phyloP scores from a whole-genome alignment of 2,888 invertebrate genomes.

The Dugesia japonica region DNA sequence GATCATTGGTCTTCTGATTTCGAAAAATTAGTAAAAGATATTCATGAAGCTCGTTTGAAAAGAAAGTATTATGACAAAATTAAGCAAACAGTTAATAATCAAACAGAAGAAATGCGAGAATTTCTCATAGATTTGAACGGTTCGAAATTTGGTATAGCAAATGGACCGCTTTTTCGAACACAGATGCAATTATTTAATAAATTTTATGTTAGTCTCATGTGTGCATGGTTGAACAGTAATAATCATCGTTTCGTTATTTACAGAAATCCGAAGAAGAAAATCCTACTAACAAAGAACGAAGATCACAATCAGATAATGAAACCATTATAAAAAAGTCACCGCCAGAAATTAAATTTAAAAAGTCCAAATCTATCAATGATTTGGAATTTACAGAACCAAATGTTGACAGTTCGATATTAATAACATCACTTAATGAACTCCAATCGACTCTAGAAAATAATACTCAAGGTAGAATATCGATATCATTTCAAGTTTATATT shows the following conservation, averaged over 20 bases:
- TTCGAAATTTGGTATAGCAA: not conserved
- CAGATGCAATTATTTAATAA: not conserved
- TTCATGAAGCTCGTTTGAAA: not conserved
- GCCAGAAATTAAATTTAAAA: not conserved
- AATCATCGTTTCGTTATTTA: too few species aligned
- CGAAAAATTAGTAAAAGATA: not conserved
- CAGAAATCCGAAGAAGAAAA: not conserved
- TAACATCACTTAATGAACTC: not conserved
- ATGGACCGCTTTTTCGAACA: not conserved
- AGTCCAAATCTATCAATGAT: not conserved
- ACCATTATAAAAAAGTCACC: not conserved
- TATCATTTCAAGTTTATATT: too few species aligned
- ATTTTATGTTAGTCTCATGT: not conserved
- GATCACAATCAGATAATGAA: not conserved
- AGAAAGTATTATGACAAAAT: not conserved
- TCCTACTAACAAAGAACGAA: not conserved
- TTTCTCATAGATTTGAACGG: not conserved
- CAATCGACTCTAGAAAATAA: not conserved
- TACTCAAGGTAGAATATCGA: not conserved
- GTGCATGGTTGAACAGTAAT: too few species aligned
- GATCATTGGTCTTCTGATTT: not conserved
- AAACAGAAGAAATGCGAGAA: slow-evolving; percentile 8
- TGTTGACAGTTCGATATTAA: not conserved
- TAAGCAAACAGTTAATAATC: not conserved
- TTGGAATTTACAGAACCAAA: not conserved